Evolutionary conservation across 2,797 vertebrate species (phyloP), one percentile per base, ranked within the genome.

Genomic region (Sebastiscus tertius): DNA sequence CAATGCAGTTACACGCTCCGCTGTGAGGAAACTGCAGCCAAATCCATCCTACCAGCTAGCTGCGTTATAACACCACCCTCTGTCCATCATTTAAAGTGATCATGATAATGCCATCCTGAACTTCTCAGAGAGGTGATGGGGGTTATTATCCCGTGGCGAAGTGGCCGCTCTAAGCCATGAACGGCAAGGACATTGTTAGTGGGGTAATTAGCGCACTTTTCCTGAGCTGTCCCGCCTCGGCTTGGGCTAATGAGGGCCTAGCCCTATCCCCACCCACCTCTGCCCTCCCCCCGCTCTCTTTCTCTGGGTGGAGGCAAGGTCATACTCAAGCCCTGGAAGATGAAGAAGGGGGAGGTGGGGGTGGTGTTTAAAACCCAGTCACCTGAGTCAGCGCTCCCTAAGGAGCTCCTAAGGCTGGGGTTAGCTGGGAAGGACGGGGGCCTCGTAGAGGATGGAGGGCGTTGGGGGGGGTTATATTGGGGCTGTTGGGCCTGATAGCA

Each of bases 301-400:
- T 87, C 82, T 84, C 83, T 85, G 79, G 88, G 46, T 87, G 65
- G 89, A 78, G 92, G 88, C 95, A 96, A 96, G 96, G 96, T 95
- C 94, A 93, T 62, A 33, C 88, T 81, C 93, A 90, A 92, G 86
- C 83, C 74, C 22, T 80, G 79, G 76, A 87, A 88, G 89, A 86
- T 78, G 63, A 88, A 78, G 74, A 65, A 18, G 46, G 46, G 46
- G 91, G 90, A 83, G 89, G 86, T 77, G 89, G 87, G 90, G 67
- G 84, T 72, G 89, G 81, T 49, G 87, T 92, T 92, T 96, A 97
- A 97, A 91, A 94, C 95, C 82, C 31, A 90, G 92, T 90, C 78
- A 91, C 87, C 97, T 96, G 97, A 97, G 96, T 97, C 97, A 97
- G 97, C 96, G 72, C 88, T 95, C 93, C 94, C 91, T 83, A 84